phyloP scores from a whole-genome alignment of 2,888 invertebrate genomes.

The Dicyrtoma fusca region DNA sequence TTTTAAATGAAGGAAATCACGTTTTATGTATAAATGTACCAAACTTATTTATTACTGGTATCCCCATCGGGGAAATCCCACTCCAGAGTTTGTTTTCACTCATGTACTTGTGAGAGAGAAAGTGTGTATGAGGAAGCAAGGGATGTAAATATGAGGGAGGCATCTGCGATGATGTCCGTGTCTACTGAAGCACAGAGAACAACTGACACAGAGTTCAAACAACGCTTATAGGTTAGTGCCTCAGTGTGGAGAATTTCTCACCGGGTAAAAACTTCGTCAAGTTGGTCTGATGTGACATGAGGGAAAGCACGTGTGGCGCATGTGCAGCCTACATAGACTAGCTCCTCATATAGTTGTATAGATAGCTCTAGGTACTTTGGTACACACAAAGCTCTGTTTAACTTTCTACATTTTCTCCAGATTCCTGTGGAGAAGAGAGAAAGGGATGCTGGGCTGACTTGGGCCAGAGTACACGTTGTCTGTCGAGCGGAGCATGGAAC shows the following conservation, averaged over 20 bases:
- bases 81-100: too few relatives aligned
- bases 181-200: slow-evolving; percentile 13
- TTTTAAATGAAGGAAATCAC: too few relatives aligned
- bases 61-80: too few relatives aligned
- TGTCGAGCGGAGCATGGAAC: too few relatives aligned
- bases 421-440: too few relatives aligned
- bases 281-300: not conserved
- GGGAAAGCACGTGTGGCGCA: not conserved
- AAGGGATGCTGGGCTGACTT: too few relatives aligned
- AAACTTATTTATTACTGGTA: not conserved
- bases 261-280: not conserved
- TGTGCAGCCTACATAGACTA: slow-evolving; percentile 2
- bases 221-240: slow-evolving; percentile 1
- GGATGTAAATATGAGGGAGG: not conserved
- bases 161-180: slow-evolving; percentile 3
- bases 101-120: not conserved
- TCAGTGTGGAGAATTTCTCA: not conserved
- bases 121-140: not conserved
- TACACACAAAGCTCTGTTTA: too few relatives aligned
- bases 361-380: too few relatives aligned
- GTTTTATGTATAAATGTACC: too few relatives aligned
- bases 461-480: too few relatives aligned
- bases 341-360: too few relatives aligned
- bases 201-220: slow-evolving; percentile 23
- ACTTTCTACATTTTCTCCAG: too few relatives aligned